Base-by-base conservation (phyloP, 2,888 invertebrate genomes). In the Elmis aenea region DNA sequence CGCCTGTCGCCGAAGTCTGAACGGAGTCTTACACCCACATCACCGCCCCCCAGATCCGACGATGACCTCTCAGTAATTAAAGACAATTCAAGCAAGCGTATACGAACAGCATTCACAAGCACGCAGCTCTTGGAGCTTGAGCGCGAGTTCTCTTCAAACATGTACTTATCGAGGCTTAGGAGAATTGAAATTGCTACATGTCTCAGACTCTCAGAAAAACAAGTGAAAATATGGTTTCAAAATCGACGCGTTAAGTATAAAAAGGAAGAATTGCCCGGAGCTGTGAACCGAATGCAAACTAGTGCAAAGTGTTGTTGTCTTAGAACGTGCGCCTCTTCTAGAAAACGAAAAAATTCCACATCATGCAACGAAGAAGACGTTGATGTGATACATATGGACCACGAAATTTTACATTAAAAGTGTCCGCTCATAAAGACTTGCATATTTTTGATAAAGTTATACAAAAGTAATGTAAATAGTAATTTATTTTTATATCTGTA, bases 181-280 rank as follows among this genome's bases (percentile, higher is more conserved):
- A 74, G 94, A 38, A 94, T 95, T 48, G 93, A 95, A 68, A 94
- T 95, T 33, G 94, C 95, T 2, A 91, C 89, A 14, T 81, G 85
- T 48, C 67, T 94, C 41, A 79, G 86, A 30, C 69, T 95, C 1
- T 90, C 90, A 0, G 95, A 95, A 67, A 95, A 94, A 60, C 94
- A 94, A 71, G 93, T 94, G 46, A 94, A 89, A 66, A 89, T 89
- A 50, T 90, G 93, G 94, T 94, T 94, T 68, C 91, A 94, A 64
- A 94, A 94, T 66, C 77, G 93, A 3, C 75, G 93, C 2, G 94
- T 94, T 1, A 94, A 94, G 64, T 79, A 89, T 67, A 94, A 94
- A 75, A 94, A 93, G 58, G 91, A 91, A 49, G 85, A 85, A 57
- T 68, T 79, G 4, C 83, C 83, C 4, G 45, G 38, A 6, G 47